Percentiles rank a stretch among this genome's conserved stretches.
Conservation (phyloP, 2,113 vertebrate species). For the Ageneiosus marmoratus region DNA sequence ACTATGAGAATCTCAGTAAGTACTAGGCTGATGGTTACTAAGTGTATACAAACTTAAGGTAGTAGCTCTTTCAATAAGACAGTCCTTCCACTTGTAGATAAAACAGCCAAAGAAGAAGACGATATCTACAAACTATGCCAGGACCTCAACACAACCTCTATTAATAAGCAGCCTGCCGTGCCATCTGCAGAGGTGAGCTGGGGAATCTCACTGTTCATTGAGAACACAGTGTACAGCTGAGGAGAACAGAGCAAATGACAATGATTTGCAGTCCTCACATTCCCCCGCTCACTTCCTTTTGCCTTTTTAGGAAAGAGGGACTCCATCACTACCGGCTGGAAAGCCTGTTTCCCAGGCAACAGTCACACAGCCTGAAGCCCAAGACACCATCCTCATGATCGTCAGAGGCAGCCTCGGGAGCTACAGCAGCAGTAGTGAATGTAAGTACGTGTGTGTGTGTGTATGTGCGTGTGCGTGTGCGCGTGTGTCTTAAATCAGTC, state of each 20-base stretch:
- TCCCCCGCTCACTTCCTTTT: constrained; percentile 56
- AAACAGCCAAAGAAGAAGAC: constrained; percentile 90
- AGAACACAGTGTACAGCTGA: constrained; percentile 42
- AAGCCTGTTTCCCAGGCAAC: constrained; percentile 77
- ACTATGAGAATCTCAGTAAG: constrained; percentile 92
- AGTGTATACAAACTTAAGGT: too few relatives aligned
- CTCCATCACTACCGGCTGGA: constrained; percentile 73
- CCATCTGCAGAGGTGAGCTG: constrained; percentile 82
- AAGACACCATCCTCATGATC: constrained; percentile 91
- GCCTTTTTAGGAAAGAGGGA: constrained; percentile 81
- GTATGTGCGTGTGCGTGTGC: constrained; percentile 14
- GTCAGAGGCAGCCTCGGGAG: constrained; percentile 95
- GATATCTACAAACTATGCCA: constrained; percentile 95
- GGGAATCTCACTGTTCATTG: constrained; percentile 41
- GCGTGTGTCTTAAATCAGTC: constrained; percentile 25
- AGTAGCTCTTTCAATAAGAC: background rate
- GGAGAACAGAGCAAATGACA: constrained; percentile 24
- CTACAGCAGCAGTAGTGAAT: constrained; percentile 97
- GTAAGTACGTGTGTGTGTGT: constrained; percentile 72
- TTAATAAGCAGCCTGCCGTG: constrained; percentile 84
- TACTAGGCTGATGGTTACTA: constrained; percentile 45
- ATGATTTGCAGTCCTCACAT: constrained; percentile 42
- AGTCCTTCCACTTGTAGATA: constrained; percentile 71
- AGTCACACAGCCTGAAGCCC: constrained; percentile 81
- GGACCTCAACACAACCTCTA: constrained; percentile 86